These are phyloP conservation scores for Plagodis pulveraria DNA, from an alignment of 2,888 invertebrate genomes.

Conservation along the genomic window DNA sequence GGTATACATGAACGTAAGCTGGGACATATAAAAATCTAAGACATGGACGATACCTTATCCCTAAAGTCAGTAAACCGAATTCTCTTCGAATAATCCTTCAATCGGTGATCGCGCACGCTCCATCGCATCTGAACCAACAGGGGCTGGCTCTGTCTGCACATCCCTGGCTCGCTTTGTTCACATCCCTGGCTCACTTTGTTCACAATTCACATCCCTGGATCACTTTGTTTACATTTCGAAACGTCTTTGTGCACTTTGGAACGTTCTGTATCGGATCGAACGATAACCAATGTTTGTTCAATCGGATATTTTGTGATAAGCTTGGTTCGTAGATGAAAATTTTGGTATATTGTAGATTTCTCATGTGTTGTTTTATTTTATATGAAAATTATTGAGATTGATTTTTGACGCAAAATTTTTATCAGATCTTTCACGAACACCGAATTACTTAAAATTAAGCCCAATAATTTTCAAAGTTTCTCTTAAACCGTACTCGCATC, in stretches of 20 bases:
- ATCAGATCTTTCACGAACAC: too few species aligned
- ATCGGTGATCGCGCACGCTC: conserved; percentile 19
- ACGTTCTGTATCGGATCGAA: conserved; percentile 19
- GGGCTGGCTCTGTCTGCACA: conserved; percentile 1
- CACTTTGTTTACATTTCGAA: conserved; percentile 32
- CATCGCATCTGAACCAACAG: conserved; percentile 6
- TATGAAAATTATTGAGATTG: neutral
- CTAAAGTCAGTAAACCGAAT: conserved; percentile 13
- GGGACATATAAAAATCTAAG: neutral
- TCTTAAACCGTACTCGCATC: too few species aligned
- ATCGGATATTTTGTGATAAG: conserved; percentile 26
- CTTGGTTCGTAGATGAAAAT: conserved; percentile 11
- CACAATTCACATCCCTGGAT: conserved; percentile 11
- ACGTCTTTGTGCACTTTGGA: conserved; percentile 32
- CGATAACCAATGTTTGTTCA: conserved; percentile 23
- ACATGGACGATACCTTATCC: conserved; percentile 6
- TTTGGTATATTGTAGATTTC: conserved; percentile 11
- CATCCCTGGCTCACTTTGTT: conserved; percentile 7
- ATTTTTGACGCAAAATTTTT: too few species aligned
- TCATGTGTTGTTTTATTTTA: neutral
- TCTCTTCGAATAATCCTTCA: conserved; percentile 17
- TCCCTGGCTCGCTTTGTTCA: neutral
- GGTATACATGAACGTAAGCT: too few species aligned
- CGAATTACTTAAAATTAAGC: too few species aligned
- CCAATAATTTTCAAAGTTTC: too few species aligned